Evolutionary conservation across 2,797 vertebrate species (phyloP).

Genomic region (Echeneis naucrates): DNA sequence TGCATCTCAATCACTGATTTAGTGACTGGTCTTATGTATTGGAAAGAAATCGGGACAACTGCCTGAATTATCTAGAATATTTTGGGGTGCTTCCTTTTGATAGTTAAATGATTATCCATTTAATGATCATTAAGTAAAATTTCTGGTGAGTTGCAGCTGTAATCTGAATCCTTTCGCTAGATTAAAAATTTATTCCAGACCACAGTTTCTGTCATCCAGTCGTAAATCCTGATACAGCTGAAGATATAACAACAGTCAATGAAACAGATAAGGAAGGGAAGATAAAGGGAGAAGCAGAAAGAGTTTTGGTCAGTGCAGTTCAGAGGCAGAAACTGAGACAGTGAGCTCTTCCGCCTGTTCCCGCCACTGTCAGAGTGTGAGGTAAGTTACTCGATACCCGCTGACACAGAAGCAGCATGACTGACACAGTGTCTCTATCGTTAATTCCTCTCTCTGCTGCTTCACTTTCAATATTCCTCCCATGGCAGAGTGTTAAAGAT

Average conservation of each 20-base stretch:
- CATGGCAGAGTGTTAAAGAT: conserved; percentile 51
- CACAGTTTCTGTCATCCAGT: background rate
- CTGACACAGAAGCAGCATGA: conserved; percentile 74
- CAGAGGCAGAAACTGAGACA: conserved; percentile 36
- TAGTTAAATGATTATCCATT: background rate
- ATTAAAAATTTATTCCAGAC: background rate
- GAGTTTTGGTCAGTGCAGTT: conserved; percentile 15
- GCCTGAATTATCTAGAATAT: no score
- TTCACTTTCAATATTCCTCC: conserved; percentile 57
- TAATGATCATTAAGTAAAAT: background rate
- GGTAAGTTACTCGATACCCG: conserved; percentile 71
- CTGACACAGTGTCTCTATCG: conserved; percentile 50
- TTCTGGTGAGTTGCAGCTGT: background rate
- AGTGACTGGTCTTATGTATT: background rate
- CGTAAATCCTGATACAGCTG: background rate
- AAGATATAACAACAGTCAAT: conserved; percentile 1
- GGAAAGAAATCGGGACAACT: background rate
- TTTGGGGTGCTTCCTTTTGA: background rate
- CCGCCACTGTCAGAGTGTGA: conserved; percentile 57
- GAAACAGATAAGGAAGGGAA: conserved; percentile 15
- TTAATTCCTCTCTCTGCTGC: conserved; percentile 60
- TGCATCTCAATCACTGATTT: conserved; percentile 1
- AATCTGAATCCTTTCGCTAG: background rate
- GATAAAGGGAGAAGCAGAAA: conserved; percentile 10
- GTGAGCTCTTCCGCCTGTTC: conserved; percentile 44